These are phyloP conservation scores for Kuschelorhynchus macadamiae DNA, from an alignment of 2,888 invertebrate species.

Conservation along the genomic window DNA sequence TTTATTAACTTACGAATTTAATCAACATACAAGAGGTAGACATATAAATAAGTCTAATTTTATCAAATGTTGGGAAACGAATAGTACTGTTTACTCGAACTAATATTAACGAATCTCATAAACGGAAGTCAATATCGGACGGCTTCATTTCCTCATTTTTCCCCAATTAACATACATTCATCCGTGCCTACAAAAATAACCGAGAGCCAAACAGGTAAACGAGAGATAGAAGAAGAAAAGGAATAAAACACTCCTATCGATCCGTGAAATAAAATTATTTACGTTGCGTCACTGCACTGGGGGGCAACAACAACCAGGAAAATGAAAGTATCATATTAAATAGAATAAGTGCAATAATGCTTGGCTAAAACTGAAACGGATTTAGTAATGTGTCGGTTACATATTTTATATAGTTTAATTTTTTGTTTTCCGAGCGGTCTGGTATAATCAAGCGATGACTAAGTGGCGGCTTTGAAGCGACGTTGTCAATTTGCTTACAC, in stretches of 20 bases:
- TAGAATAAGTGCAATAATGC: slow-evolving; percentile 30
- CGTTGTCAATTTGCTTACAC: no score
- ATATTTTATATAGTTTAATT: neutral
- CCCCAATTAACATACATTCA: neutral
- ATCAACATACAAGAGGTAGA: no score
- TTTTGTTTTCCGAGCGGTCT: neutral
- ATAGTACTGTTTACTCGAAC: no score
- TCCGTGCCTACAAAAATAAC: neutral
- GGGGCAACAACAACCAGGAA: slow-evolving; percentile 21
- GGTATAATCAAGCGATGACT: neutral
- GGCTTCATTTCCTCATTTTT: slow-evolving; percentile 1
- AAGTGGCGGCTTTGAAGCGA: no score
- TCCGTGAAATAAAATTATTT: slow-evolving; percentile 30
- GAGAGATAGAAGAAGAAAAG: neutral
- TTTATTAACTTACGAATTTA: no score
- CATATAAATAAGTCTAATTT: no score
- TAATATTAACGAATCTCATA: neutral
- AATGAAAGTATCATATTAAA: slow-evolving; percentile 48
- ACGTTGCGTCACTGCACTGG: slow-evolving; percentile 7
- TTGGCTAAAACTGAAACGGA: neutral
- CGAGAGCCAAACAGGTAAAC: neutral
- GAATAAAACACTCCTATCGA: slow-evolving; percentile 28
- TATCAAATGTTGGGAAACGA: no score
- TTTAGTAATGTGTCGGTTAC: slow-evolving; percentile 8
- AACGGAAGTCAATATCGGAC: neutral